phyloP scores from a whole-genome alignment of 2,113 vertebrate species.

The Hypanus sabinus region DNA sequence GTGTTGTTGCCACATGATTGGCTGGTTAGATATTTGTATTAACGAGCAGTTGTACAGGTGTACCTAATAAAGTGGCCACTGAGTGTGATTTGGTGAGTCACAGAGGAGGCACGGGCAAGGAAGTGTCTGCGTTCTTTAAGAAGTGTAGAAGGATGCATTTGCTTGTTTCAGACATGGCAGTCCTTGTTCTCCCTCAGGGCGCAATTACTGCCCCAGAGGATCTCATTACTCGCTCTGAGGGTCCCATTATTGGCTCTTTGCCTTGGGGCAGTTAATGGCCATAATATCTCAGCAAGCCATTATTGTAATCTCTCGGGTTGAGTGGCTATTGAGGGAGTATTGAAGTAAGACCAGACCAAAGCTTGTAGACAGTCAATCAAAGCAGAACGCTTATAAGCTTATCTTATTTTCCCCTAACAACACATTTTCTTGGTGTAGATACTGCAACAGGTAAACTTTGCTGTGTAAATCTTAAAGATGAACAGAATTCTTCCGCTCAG shows the following conservation, averaged over 20 bases:
- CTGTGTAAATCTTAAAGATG: background rate
- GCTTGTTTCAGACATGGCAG: background rate
- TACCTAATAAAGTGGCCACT: background rate
- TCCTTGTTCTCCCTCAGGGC: background rate
- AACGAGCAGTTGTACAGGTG: too few relatives aligned
- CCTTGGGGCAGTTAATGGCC: constrained; percentile 1
- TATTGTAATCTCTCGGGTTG: background rate
- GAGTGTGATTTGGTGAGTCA: background rate
- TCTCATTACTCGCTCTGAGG: background rate
- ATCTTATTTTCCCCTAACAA: background rate
- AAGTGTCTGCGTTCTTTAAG: background rate
- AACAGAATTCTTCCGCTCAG: background rate
- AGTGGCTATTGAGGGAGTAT: background rate
- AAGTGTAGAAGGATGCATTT: background rate
- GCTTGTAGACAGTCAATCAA: background rate
- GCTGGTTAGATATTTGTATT: too few relatives aligned
- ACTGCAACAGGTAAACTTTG: background rate
- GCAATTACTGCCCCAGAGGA: background rate
- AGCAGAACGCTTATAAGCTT: background rate
- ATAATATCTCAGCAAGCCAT: background rate
- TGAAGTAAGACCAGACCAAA: background rate
- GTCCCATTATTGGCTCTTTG: background rate
- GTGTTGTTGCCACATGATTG: too few relatives aligned
- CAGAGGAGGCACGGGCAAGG: background rate
- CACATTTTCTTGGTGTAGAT: background rate